Percentiles rank a stretch among this genome's conserved stretches.
These are phyloP conservation scores for Baccha elongata DNA, from an alignment of 2,888 invertebrate species.

Conservation along the genomic window DNA sequence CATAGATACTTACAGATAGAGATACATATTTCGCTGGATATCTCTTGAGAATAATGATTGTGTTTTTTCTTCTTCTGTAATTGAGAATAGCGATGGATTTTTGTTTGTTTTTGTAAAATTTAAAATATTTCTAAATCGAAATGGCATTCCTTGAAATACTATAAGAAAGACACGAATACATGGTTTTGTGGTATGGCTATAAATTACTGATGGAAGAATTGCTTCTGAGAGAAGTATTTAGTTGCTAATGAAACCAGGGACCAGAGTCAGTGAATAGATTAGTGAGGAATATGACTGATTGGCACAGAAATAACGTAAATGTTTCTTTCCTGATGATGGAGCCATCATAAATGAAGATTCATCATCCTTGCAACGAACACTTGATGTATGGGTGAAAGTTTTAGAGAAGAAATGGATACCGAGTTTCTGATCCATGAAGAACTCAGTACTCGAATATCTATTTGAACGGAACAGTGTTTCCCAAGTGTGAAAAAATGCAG, in stretches of 20 bases:
- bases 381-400: no score
- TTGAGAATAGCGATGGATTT: slow-evolving; percentile 45
- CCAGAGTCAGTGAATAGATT: slow-evolving; percentile 37
- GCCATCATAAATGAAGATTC: no score
- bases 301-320: slow-evolving; percentile 13
- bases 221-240: slow-evolving; percentile 45
- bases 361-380: no score
- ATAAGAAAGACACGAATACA: slow-evolving; percentile 10
- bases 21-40: slow-evolving; percentile 31
- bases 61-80: slow-evolving; percentile 33
- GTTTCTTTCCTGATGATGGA: no score
- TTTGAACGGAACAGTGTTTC: no score
- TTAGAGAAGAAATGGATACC: no score
- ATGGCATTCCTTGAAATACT: slow-evolving; percentile 42
- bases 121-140: slow-evolving; percentile 65
- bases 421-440: no score
- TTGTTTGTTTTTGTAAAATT: slow-evolving; percentile 54
- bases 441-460: no score
- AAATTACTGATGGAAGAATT: slow-evolving; percentile 38
- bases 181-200: slow-evolving; percentile 33
- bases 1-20: background rate
- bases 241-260: slow-evolving; percentile 17
- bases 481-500: no score
- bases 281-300: slow-evolving; percentile 12
- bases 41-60: slow-evolving; percentile 59